A percentile compares a stretch with the other conserved stretches of the same genome.
These are phyloP conservation scores for Galemys pyrenaicus DNA, from an alignment of 2,113 vertebrate genomes.

Conservation along the genomic window DNA sequence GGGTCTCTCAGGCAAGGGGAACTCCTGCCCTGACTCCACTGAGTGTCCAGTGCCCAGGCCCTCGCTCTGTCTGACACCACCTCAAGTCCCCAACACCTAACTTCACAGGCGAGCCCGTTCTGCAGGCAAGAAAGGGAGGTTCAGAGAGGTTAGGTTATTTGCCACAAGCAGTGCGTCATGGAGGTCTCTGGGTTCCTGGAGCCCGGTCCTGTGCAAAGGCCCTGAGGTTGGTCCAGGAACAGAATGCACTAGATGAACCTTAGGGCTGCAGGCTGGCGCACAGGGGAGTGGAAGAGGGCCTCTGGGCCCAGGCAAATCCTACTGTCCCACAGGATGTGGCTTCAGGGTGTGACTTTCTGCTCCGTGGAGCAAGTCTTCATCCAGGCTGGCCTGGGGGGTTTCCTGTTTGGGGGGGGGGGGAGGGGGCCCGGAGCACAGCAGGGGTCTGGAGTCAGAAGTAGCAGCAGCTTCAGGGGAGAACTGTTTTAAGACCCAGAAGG, in stretches of 20 bases:
- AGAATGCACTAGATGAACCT: neutral
- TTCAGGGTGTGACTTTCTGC: neutral
- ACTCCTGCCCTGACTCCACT: neutral
- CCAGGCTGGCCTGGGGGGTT: neutral
- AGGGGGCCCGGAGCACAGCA: neutral
- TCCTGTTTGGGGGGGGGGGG: neutral
- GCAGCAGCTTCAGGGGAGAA: neutral
- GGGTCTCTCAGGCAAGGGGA: neutral
- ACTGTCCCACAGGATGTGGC: neutral
- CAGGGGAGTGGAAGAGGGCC: neutral
- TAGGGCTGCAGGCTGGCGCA: neutral
- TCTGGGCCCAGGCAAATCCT: neutral
- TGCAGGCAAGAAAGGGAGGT: neutral
- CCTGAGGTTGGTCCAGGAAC: neutral
- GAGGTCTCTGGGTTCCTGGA: neutral
- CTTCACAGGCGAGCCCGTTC: neutral
- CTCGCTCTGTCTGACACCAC: too few relatives aligned
- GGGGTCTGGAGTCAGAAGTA: neutral
- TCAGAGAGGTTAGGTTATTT: too few relatives aligned
- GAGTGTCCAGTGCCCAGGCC: neutral
- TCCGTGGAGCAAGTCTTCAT: neutral
- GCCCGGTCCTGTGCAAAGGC: neutral
- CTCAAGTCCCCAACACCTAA: neutral
- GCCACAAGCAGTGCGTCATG: neutral
- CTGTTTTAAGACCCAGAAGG: neutral